These are phyloP conservation scores for Muraenolepis orangiensis DNA, from an alignment of 2,797 vertebrate genomes.

Conservation along the genomic window DNA sequence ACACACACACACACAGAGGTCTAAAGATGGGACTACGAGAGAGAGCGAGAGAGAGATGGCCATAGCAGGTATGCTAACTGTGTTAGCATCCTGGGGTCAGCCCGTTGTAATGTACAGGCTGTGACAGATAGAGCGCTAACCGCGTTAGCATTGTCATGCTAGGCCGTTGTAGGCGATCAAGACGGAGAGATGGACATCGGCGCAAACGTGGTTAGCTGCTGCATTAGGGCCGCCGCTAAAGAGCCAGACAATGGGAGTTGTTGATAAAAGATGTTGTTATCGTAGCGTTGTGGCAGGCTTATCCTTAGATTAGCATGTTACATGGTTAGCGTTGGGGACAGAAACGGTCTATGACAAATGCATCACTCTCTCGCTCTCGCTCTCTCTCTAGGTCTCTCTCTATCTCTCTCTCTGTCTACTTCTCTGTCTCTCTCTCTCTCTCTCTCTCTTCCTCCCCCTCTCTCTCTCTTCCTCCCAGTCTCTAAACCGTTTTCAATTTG, in stretches of 20 bases:
- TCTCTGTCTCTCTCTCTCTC: too few species aligned
- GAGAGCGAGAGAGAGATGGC: background rate
- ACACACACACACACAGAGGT: background rate
- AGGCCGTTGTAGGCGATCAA: constrained; percentile 8
- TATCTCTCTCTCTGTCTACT: too few species aligned
- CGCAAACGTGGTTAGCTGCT: background rate
- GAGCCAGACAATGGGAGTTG: constrained; percentile 2
- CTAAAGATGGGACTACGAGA: background rate
- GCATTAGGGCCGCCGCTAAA: background rate
- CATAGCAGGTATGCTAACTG: constrained; percentile 29
- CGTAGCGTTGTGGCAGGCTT: background rate
- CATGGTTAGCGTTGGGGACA: too few species aligned
- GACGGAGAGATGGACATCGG: background rate
- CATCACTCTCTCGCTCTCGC: too few species aligned
- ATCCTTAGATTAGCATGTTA: background rate
- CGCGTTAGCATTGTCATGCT: constrained; percentile 12
- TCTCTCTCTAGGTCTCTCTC: too few species aligned
- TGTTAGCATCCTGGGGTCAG: constrained; percentile 32
- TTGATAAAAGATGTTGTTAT: background rate
- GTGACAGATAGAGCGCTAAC: constrained; percentile 11
- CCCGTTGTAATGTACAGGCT: constrained; percentile 18
- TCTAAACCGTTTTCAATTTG: too few species aligned
- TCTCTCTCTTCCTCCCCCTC: too few species aligned
- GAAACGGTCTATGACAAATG: too few species aligned
- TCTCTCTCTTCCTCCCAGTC: too few species aligned